A percentile compares a stretch with the other conserved stretches of the same genome.
phyloP scores from a whole-genome alignment of 1,140 invertebrate species.

The Platorchestia sp. region DNA sequence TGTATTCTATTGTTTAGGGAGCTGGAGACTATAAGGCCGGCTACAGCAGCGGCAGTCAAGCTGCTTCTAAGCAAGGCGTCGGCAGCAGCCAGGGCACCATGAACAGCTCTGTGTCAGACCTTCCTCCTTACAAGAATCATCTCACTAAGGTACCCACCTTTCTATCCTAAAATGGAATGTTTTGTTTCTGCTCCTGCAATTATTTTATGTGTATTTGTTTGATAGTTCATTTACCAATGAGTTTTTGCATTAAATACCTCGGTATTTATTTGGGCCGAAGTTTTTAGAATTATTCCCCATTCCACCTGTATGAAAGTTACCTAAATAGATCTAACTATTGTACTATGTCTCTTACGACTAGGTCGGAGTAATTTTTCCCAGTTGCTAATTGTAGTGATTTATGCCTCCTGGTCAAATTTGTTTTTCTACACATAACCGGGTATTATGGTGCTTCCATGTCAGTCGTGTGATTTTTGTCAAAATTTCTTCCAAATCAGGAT shows the following conservation, averaged over 20 bases:
- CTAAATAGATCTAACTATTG: too few relatives aligned
- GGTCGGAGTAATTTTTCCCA: too few relatives aligned
- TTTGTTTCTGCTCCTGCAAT: neutral
- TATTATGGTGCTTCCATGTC: neutral
- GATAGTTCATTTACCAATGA: too few relatives aligned
- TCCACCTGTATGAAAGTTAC: too few relatives aligned
- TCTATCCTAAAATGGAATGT: neutral
- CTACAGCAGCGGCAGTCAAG: conserved; percentile 74
- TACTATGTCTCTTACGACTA: too few relatives aligned
- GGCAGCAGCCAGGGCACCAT: conserved; percentile 41
- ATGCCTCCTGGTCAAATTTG: neutral
- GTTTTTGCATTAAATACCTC: too few relatives aligned
- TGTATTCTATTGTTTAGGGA: conserved; percentile 56
- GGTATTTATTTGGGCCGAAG: too few relatives aligned
- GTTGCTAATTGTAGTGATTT: too few relatives aligned
- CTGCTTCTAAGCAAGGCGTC: conserved; percentile 69
- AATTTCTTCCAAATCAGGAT: too few relatives aligned
- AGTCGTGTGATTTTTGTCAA: neutral
- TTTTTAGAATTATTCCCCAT: too few relatives aligned
- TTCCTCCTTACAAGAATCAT: conserved; percentile 80
- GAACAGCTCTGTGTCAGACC: conserved; percentile 76
- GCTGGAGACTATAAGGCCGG: conserved; percentile 75
- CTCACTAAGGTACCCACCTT: conserved; percentile 77
- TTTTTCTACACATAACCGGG: neutral
- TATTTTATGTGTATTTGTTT: neutral